Evolutionary conservation across 2,113 vertebrate species (phyloP).

Genomic region (Eubucco bourcierii): DNA sequence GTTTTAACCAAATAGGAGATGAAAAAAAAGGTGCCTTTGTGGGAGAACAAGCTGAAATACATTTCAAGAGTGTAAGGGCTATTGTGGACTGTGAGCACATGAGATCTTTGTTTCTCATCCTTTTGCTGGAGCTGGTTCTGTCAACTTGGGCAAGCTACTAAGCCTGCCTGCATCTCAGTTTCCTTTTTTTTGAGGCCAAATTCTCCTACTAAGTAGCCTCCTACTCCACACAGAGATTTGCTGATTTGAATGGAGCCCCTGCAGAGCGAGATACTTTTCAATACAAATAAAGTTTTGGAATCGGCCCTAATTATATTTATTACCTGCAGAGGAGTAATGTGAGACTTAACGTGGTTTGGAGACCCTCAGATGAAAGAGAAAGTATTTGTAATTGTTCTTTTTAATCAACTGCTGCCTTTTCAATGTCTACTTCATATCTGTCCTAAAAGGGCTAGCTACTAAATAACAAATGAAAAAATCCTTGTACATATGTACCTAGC

Average conservation of each 20-base stretch:
- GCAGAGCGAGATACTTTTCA: constrained; percentile 58
- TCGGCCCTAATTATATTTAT: constrained; percentile 66
- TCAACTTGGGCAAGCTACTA: constrained; percentile 27
- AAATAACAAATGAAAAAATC: constrained; percentile 17
- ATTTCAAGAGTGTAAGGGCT: background rate
- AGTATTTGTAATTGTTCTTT: constrained; percentile 50
- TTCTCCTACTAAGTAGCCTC: constrained; percentile 63
- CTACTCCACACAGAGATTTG: constrained; percentile 60
- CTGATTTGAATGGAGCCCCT: constrained; percentile 64
- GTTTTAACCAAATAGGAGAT: background rate
- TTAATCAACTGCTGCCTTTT: constrained; percentile 47
- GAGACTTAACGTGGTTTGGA: constrained; percentile 58
- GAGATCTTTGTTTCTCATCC: constrained; percentile 13
- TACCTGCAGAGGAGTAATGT: constrained; percentile 68
- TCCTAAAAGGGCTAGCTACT: constrained; percentile 11
- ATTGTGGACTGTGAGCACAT: background rate
- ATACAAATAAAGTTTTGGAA: constrained; percentile 71
- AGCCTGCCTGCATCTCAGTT: constrained; percentile 43
- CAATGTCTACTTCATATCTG: background rate
- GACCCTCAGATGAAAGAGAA: constrained; percentile 57
- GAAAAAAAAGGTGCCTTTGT: background rate
- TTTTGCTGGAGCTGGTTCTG: background rate
- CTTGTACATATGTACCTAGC: background rate
- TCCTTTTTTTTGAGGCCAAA: constrained; percentile 64
- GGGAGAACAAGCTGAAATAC: background rate